Evolutionary conservation across 1,140 invertebrate genomes (phyloP).

Genomic region (Conus betulinus): DNA sequence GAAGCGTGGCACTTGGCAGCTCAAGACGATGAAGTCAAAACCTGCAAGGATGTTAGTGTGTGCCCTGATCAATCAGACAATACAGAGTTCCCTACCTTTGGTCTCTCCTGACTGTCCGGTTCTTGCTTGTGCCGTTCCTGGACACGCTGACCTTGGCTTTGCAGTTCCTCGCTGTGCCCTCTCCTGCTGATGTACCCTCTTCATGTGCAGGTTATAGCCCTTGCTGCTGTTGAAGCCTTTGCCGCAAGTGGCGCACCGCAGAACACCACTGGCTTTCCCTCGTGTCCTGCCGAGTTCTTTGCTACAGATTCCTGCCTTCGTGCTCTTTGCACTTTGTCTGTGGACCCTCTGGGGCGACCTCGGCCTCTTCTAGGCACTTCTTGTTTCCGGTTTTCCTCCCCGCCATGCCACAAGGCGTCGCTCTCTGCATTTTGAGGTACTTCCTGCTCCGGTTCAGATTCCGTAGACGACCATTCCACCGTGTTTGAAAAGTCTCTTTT

Average conservation of each 20-base stretch:
- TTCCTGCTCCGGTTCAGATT: not conserved
- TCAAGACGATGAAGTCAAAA: too few relatives aligned
- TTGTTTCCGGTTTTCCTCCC: not conserved
- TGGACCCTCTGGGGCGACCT: not conserved
- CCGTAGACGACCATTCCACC: constrained; percentile 30
- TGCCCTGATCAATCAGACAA: too few relatives aligned
- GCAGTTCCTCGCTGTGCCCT: not conserved
- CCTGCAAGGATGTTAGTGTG: too few relatives aligned
- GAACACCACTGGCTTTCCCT: not conserved
- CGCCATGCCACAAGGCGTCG: constrained; percentile 4
- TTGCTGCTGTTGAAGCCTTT: not conserved
- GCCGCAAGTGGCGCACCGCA: not conserved
- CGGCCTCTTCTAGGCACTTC: not conserved
- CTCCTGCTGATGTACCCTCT: not conserved
- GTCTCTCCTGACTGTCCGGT: too few relatives aligned
- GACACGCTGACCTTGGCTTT: not conserved
- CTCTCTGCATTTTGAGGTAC: not conserved
- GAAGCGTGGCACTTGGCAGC: too few relatives aligned
- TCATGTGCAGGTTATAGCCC: not conserved
- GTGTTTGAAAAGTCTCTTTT: not conserved
- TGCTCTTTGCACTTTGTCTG: not conserved
- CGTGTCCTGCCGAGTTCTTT: not conserved
- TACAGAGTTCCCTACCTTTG: too few relatives aligned
- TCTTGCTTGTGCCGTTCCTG: too few relatives aligned
- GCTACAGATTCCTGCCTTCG: not conserved